These are phyloP conservation scores for Acrossocheilus fasciatus DNA, from an alignment of 2,797 vertebrate species.

Conservation along the genomic window DNA sequence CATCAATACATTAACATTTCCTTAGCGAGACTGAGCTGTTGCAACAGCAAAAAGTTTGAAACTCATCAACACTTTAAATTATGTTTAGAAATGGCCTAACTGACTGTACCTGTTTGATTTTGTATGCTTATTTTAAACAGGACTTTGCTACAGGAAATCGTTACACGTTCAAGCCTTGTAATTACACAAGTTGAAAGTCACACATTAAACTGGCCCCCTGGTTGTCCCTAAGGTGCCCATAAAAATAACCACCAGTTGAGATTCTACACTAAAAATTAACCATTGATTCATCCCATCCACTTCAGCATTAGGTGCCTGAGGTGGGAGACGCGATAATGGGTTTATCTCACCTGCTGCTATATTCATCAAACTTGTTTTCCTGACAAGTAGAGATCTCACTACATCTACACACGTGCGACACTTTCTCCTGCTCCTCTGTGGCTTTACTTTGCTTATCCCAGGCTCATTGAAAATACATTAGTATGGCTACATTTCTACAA, in stretches of 20 bases:
- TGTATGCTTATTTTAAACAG: slow-evolving; percentile 10
- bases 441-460: not conserved
- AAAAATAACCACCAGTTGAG: slow-evolving; percentile 35
- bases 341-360: slow-evolving; percentile 64
- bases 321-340: slow-evolving; percentile 61
- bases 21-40: not conserved
- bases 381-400: slow-evolving; percentile 51
- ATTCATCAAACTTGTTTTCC: slow-evolving; percentile 55
- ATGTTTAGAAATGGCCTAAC: not conserved
- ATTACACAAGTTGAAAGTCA: slow-evolving; percentile 34
- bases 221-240: slow-evolving; percentile 43
- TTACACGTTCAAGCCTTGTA: slow-evolving; percentile 9
- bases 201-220: not conserved
- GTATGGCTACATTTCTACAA: not conserved
- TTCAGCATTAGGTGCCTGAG: slow-evolving; percentile 46
- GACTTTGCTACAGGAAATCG: slow-evolving; percentile 3
- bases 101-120: not conserved
- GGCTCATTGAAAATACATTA: not conserved
- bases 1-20: not conserved
- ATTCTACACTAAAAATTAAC: slow-evolving; percentile 42
- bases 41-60: not conserved
- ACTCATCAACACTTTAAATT: not conserved
- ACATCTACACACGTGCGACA: slow-evolving; percentile 51
- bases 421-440: not conserved
- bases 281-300: slow-evolving; percentile 41